These are phyloP conservation scores for Macrosiphum euphorbiae DNA, from an alignment of 2,888 invertebrate genomes.

Conservation along the genomic window DNA sequence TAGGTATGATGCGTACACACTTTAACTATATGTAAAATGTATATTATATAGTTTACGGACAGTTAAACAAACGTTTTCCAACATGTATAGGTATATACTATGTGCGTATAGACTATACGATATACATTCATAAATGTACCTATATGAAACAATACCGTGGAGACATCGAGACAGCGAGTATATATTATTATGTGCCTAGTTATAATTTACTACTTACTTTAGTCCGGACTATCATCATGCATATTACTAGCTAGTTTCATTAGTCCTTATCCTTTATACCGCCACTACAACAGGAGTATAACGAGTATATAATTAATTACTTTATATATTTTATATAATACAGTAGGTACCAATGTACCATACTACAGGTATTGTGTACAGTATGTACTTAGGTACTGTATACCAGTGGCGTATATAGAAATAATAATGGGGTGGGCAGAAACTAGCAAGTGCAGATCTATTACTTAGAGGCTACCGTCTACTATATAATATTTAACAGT, in stretches of 20 bases:
- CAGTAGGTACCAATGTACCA: too few relatives aligned
- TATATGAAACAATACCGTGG: neutral
- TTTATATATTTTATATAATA: neutral
- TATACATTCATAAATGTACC: neutral
- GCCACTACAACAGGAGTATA: neutral
- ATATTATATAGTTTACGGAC: constrained; percentile 45
- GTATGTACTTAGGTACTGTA: neutral
- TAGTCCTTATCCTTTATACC: neutral
- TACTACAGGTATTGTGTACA: neutral
- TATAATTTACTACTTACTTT: neutral
- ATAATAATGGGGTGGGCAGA: too few relatives aligned
- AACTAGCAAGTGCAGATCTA: too few relatives aligned
- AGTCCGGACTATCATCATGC: neutral
- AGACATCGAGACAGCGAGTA: neutral
- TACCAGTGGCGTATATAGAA: too few relatives aligned
- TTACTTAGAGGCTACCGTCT: too few relatives aligned
- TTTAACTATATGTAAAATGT: constrained; percentile 10
- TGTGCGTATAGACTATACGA: neutral
- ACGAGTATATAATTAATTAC: constrained; percentile 1
- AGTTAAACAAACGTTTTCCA: constrained; percentile 53
- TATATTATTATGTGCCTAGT: neutral
- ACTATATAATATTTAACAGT: too few relatives aligned
- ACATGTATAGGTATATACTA: neutral
- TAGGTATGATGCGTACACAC: neutral
- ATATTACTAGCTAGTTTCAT: neutral